Evolutionary conservation across 2,797 vertebrate genomes (phyloP).

Genomic region (Taenioides sp.): DNA sequence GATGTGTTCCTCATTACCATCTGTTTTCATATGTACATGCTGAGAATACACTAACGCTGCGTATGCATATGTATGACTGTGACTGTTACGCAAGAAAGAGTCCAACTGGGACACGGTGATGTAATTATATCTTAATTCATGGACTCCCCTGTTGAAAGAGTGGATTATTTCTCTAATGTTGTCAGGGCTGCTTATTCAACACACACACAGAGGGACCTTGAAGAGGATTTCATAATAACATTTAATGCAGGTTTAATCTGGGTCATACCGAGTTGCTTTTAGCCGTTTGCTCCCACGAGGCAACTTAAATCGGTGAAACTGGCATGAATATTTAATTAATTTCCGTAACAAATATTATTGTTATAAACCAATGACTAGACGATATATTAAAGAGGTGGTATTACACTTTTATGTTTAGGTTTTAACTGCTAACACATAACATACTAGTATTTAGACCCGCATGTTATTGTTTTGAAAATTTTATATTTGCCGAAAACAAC

Average conservation of each 20-base stretch:
- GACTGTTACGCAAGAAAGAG: background rate
- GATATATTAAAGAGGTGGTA: too few species aligned
- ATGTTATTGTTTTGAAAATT: too few species aligned
- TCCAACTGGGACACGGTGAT: slow-evolving; percentile 27
- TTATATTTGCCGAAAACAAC: too few species aligned
- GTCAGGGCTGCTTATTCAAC: slow-evolving; percentile 26
- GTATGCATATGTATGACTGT: background rate
- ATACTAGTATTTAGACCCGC: too few species aligned
- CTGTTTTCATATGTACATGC: slow-evolving; percentile 18
- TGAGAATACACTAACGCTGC: background rate
- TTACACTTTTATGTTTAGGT: too few species aligned
- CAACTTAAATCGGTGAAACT: slow-evolving; percentile 9
- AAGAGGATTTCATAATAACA: slow-evolving; percentile 42
- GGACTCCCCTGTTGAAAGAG: slow-evolving; percentile 43
- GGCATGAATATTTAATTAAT: background rate
- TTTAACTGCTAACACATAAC: too few species aligned
- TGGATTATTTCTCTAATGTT: slow-evolving; percentile 25
- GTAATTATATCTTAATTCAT: slow-evolving; percentile 44
- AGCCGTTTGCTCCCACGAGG: slow-evolving; percentile 14
- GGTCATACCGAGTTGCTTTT: slow-evolving; percentile 17
- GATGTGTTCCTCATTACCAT: slow-evolving; percentile 15
- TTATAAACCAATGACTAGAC: too few species aligned
- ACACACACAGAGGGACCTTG: slow-evolving; percentile 6
- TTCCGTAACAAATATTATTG: too few species aligned
- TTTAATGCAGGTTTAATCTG: slow-evolving; percentile 48